Evolutionary conservation across 2,797 vertebrate species (phyloP).

Genomic region (Urocyon cinereoargenteus): DNA sequence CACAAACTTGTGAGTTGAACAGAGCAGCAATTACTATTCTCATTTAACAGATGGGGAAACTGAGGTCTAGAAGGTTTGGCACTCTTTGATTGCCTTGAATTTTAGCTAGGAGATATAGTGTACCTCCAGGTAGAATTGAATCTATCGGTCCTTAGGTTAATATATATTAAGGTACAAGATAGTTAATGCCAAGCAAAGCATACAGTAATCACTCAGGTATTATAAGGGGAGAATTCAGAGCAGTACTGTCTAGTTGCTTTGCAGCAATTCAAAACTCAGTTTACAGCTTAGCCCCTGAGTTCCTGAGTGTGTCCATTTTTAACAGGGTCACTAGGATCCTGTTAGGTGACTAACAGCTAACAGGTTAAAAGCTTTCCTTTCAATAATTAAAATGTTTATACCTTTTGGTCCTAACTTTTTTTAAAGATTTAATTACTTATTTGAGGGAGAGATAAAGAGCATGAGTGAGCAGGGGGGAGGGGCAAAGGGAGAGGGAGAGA

Average conservation of each 20-base stretch:
- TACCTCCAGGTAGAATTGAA: conserved; percentile 45
- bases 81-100: conserved; percentile 41
- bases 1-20: not conserved
- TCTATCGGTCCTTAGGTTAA: conserved; percentile 36
- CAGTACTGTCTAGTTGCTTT: not conserved
- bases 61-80: conserved; percentile 34
- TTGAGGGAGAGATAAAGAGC: not conserved
- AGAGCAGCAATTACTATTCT: conserved; percentile 7
- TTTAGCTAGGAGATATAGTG: conserved; percentile 54
- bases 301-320: conserved; percentile 39
- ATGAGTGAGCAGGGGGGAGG: not conserved
- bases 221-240: not conserved
- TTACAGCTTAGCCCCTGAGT: not conserved
- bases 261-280: not conserved
- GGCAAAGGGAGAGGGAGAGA: not conserved
- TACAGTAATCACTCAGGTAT: not conserved
- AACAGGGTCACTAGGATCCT: not conserved
- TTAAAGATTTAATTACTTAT: not conserved
- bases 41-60: conserved; percentile 53
- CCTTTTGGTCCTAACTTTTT: not conserved
- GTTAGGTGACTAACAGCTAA: not conserved
- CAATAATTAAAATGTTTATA: conserved; percentile 26
- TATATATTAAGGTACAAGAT: conserved; percentile 62
- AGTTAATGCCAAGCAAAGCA: conserved; percentile 45
- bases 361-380: not conserved